Evolutionary conservation across 2,888 invertebrate species (phyloP).

Genomic region (Sarcophaga variegata): DNA sequence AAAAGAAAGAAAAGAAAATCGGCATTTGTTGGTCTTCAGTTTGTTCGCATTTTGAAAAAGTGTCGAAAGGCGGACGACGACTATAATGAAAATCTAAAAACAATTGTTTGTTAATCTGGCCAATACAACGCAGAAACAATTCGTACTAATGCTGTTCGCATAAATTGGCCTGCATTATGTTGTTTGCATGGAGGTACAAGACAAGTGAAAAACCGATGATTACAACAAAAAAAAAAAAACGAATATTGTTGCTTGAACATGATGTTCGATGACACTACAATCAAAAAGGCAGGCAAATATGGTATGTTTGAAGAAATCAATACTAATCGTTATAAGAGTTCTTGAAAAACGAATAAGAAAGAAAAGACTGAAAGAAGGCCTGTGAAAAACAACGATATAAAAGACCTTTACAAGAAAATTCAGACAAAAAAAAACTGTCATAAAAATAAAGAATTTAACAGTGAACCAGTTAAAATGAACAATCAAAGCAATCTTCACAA

Average conservation of each 20-base stretch:
- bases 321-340: conserved; percentile 63
- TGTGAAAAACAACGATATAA: conserved; percentile 46
- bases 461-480: conserved; percentile 57
- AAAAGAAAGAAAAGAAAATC: not conserved
- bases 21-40: conserved; percentile 71
- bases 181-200: not conserved
- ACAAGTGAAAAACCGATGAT: conserved; percentile 32
- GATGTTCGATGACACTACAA: not conserved
- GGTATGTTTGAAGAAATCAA: conserved; percentile 41
- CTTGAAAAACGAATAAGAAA: conserved; percentile 60
- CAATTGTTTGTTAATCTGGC: conserved; percentile 50
- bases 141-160: not conserved
- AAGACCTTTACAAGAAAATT: conserved; percentile 63
- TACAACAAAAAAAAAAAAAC: not conserved
- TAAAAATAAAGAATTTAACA: conserved; percentile 54
- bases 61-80: conserved; percentile 27
- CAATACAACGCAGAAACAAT: conserved; percentile 34
- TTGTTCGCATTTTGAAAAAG: conserved; percentile 68
- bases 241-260: conserved; percentile 20
- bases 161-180: conserved; percentile 43
- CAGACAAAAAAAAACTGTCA: conserved; percentile 31
- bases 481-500: conserved; percentile 11
- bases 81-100: not conserved
- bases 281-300: not conserved
- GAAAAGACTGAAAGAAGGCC: conserved; percentile 11